Base-by-base conservation (phyloP, 1,140 invertebrate species). In the Eupeodes corollae region DNA sequence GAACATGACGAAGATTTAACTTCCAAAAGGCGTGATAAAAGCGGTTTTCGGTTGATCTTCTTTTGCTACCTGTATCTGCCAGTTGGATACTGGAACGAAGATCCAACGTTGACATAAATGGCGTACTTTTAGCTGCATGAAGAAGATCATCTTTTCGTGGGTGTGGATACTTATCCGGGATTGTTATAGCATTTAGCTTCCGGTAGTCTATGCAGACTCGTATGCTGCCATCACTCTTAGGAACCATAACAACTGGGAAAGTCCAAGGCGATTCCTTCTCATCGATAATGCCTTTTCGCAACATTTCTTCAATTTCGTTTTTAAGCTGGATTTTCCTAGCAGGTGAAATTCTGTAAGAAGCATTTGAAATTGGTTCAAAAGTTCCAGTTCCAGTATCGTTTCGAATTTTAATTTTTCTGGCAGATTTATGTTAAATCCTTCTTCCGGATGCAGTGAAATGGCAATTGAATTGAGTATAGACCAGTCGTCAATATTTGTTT, bases 121-220 rank as follows among this genome's bases (percentile, higher is more conserved):
- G 55, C 6, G 51, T 51, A 3, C 51, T 51, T 35, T 55, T 54
- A 0, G 69, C 50, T 5, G 48, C 47, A 21, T 70, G 56, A 8
- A 76, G 53, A 10, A 68, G 46, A 18, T 72, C 69, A 40, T 73
- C 70, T 6, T 74, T 69, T 18, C 61, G 46, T 3, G 71, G 69
- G 10, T 74, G 52, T 10, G 71, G 71, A 51, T 62, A 78, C 10
- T 19, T 33, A 45, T 67, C 64, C 6, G 48, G 37, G 5, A 53
- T 50, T 1, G 67, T 70, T 2, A 63, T 52, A 5, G 55, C 46
- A 49, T 69, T 71, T 9, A 70, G 31, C 34, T 40, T 15, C 0
- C 58, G 39, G 30, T 57, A 61, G 38, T 63, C 57, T 0, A 57
- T 26, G 19, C 56, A 62, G 15, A 62, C 51, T 10, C 58, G 37